A percentile compares a stretch with the other conserved stretches of the same genome.
Conservation (phyloP, 2,888 invertebrate species). For the Pristionchus mayeri region DNA sequence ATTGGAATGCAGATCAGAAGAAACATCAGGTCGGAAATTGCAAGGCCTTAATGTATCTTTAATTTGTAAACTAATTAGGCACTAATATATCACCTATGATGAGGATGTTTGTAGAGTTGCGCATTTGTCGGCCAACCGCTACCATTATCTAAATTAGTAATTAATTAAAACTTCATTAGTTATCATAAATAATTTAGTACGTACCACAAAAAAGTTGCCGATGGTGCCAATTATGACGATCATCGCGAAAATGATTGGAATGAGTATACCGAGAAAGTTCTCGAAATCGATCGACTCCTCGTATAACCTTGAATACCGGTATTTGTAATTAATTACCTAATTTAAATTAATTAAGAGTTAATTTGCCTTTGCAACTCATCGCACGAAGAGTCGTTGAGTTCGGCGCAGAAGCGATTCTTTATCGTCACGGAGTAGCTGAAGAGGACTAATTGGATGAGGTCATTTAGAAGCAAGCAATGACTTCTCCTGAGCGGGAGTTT, state of each 20-base stretch:
- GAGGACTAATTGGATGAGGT: too few relatives aligned
- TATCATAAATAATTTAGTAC: background rate
- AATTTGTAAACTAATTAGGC: background rate
- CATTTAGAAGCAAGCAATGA: too few relatives aligned
- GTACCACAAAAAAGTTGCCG: conserved; percentile 88
- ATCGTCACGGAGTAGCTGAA: background rate
- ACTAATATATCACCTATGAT: conserved; percentile 83
- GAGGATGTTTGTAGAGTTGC: conserved; percentile 91
- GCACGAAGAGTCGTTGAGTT: background rate
- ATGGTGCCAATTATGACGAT: conserved; percentile 90
- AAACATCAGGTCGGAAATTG: conserved; percentile 86
- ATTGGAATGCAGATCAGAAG: conserved; percentile 94
- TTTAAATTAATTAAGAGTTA: background rate
- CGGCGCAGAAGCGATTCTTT: background rate
- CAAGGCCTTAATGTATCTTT: conserved; percentile 62
- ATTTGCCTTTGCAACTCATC: background rate
- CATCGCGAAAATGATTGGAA: conserved; percentile 83
- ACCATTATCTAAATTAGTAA: conserved; percentile 82
- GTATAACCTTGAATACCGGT: conserved; percentile 59
- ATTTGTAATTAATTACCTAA: conserved; percentile 22
- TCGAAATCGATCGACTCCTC: conserved; percentile 71
- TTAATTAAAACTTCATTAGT: too few relatives aligned
- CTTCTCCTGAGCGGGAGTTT: too few relatives aligned
- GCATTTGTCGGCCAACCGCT: conserved; percentile 90
- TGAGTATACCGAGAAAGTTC: conserved; percentile 65